Percentiles rank a stretch among this genome's conserved stretches.
phyloP scores from a whole-genome alignment of 1,140 invertebrate species.

The Proales similis region DNA sequence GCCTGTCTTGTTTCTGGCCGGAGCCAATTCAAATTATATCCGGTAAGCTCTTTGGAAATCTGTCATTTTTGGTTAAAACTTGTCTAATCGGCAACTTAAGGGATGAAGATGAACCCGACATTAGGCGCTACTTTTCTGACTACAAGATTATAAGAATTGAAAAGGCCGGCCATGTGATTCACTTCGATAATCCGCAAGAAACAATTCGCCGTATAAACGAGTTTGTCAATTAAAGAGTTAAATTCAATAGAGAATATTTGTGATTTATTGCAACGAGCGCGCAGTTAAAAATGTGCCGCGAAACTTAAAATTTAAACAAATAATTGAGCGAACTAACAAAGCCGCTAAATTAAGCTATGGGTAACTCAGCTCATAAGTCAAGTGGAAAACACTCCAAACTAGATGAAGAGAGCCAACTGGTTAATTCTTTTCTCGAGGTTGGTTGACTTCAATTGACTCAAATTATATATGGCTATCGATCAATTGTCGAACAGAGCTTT shows the following conservation, averaged over 20 bases:
- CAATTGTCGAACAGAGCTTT: too few relatives aligned
- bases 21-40: slow-evolving; percentile 21
- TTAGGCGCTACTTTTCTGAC: slow-evolving; percentile 13
- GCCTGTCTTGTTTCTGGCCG: slow-evolving; percentile 21
- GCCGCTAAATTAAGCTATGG: background rate
- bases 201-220: slow-evolving; percentile 18
- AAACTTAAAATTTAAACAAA: background rate
- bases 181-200: slow-evolving; percentile 23
- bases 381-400: slow-evolving; percentile 1
- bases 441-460: too few relatives aligned
- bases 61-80: background rate
- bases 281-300: background rate
- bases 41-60: background rate
- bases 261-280: background rate
- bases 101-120: slow-evolving; percentile 15
- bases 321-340: background rate
- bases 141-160: slow-evolving; percentile 17
- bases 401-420: background rate
- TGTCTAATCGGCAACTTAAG: background rate
- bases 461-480: too few relatives aligned
- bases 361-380: slow-evolving; percentile 3
- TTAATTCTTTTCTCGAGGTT: slow-evolving; percentile 13
- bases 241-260: background rate
- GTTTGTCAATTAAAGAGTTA: slow-evolving; percentile 4
- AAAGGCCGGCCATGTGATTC: slow-evolving; percentile 29